Conservation (phyloP, 2,113 vertebrate genomes). For the Poecile atricapillus region DNA sequence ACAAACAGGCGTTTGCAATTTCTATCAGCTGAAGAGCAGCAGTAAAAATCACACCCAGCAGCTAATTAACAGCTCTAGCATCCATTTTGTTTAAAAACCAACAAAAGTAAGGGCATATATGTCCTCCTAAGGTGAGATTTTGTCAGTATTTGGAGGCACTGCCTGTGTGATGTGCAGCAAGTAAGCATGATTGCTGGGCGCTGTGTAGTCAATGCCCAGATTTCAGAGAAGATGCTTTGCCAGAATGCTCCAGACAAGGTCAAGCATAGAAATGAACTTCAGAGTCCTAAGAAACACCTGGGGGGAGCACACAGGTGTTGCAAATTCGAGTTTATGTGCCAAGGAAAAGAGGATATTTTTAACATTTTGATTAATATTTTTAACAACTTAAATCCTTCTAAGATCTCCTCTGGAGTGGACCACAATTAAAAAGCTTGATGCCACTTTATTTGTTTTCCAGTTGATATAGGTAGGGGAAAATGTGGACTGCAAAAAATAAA, state of each 20-base stretch:
- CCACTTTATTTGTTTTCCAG: neutral
- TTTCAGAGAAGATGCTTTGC: neutral
- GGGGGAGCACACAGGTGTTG: neutral
- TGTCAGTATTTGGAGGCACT: neutral
- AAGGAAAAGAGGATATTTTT: neutral
- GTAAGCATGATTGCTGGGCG: neutral
- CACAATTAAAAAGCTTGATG: neutral
- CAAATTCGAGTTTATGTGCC: neutral
- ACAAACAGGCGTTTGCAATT: neutral
- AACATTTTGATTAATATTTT: neutral
- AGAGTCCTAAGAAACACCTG: neutral
- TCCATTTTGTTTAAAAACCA: neutral
- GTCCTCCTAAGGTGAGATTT: neutral
- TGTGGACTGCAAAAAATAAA: neutral
- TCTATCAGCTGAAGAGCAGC: neutral
- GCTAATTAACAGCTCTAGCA: neutral
- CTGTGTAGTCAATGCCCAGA: too few species aligned
- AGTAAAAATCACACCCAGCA: neutral
- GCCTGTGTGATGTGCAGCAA: fast-evolving
- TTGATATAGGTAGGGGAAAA: neutral
- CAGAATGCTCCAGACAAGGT: neutral
- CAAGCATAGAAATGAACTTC: neutral
- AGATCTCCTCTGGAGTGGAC: neutral
- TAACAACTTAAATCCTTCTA: neutral
- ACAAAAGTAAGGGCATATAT: too few species aligned